Evolutionary conservation across 2,113 vertebrate genomes (phyloP), one percentile per base, ranked within the genome.

Genomic region (Tetrax tetrax): DNA sequence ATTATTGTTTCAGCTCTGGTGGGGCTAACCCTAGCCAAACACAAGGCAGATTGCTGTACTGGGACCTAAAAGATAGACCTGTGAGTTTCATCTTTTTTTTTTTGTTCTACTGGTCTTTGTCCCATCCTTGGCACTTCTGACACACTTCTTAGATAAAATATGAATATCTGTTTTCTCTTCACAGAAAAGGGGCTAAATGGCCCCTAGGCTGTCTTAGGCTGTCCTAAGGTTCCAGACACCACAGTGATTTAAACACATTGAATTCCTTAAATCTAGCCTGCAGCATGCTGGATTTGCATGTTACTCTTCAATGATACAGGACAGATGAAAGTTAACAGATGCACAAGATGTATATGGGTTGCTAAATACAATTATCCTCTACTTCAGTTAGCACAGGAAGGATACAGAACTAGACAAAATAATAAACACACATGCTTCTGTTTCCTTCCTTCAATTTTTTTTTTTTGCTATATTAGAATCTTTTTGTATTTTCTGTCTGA

Each of bases 271-370:
- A 76, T 79, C 38, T 70, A 87, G 53, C 69, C 87, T 48, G 45
- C 56, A 76, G 78, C 59, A n/a, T 80, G 65, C 41, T 95, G 82
- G 51, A 69, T 91, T 90, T 88, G 27, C 29, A 47, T 57, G 57
- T 79, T 94, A 31, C 43, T 82, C 38, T 72, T 76, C 61, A 87
- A 80, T 84, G 57, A 79, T 57, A 85, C 9, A n/a, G 74, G 77
- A 89, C 90, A 96, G 84, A 91, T 93, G 95, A 95, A 96, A 96
- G 70, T 91, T 96, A 96, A 76, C 95, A 97, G 94, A 94, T 64
- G 38, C 65, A 80, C 59, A 82, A 90, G 70, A 87, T 80, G 33
- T 69, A 64, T 82, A 83, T 45, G 53, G 15, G 12, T 82, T 94
- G 90, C 66, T 91, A 94, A 96, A 87, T 63, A 79, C 37, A 94